A percentile compares a stretch with the other conserved stretches of the same genome.
Evolutionary conservation across 2,113 vertebrate species (phyloP).

Genomic region (Hemiprocne comata): DNA sequence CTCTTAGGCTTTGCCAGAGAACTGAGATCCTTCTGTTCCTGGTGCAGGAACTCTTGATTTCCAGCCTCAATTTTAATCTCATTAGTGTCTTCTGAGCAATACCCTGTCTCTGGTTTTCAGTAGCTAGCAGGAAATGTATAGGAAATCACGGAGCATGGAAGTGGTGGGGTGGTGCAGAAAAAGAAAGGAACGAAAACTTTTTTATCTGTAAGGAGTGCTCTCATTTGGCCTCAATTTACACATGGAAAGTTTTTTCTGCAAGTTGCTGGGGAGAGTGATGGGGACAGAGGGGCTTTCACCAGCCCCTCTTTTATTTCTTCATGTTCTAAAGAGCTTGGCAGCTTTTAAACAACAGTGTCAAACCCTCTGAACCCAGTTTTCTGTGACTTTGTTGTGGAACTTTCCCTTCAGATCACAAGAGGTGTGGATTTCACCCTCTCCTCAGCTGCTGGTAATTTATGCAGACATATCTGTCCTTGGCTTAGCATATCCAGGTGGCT

Average conservation of each 20-base stretch:
- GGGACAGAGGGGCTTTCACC: neutral
- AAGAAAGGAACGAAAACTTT: neutral
- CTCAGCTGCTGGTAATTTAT: neutral
- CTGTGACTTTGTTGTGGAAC: neutral
- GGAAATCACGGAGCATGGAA: neutral
- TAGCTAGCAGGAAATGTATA: neutral
- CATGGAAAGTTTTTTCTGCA: neutral
- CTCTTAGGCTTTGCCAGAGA: neutral
- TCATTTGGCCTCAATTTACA: neutral
- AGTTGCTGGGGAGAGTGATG: neutral
- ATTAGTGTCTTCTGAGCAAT: neutral
- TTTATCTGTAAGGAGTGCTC: neutral
- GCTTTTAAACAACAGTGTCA: neutral
- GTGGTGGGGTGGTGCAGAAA: neutral
- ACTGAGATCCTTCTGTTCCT: neutral
- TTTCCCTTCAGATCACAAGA: conserved; percentile 6
- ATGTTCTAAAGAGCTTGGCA: neutral
- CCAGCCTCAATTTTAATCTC: neutral
- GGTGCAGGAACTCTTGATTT: neutral
- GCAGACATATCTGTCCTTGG: neutral
- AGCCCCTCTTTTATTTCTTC: neutral
- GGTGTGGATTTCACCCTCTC: neutral
- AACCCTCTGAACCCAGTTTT: neutral
- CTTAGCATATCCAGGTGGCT: neutral
- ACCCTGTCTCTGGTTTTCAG: neutral